phyloP scores from a whole-genome alignment of 2,888 invertebrate genomes.

The Cephus pygmeus region DNA sequence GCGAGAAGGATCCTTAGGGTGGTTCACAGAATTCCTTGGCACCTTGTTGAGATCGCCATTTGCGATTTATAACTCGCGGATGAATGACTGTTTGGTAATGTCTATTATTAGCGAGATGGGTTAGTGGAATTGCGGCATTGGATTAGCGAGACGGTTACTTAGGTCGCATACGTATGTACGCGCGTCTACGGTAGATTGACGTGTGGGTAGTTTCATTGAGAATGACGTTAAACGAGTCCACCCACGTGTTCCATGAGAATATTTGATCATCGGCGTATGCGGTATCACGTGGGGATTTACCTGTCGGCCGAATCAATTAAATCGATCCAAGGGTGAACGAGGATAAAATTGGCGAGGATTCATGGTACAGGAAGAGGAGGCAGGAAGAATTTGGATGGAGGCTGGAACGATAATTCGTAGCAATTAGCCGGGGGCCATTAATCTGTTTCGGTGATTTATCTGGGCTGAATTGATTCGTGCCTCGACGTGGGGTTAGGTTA shows the following conservation, averaged over 20 bases:
- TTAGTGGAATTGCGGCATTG: constrained; percentile 32
- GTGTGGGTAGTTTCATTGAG: constrained; percentile 43
- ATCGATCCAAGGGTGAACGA: neutral
- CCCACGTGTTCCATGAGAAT: constrained; percentile 22
- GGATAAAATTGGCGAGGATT: neutral
- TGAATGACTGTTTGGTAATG: neutral
- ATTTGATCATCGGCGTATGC: constrained; percentile 21
- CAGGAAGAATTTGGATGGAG: neutral
- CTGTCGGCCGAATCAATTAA: neutral
- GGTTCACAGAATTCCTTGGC: neutral
- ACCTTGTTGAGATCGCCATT: neutral
- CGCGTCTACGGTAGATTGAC: constrained; percentile 14
- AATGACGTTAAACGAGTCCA: constrained; percentile 26
- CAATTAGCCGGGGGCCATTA: constrained; percentile 46
- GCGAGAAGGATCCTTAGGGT: neutral
- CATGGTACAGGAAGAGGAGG: neutral
- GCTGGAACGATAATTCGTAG: constrained; percentile 9
- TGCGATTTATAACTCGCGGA: neutral
- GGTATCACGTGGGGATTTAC: constrained; percentile 30
- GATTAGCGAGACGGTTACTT: constrained; percentile 39
- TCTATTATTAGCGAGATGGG: constrained; percentile 27
- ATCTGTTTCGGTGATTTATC: constrained; percentile 41
- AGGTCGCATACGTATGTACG: constrained; percentile 15
- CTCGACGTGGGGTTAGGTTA: constrained; percentile 40
- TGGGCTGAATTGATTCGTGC: constrained; percentile 46